Base-by-base conservation (phyloP, 2,797 vertebrate genomes). In the Anniella stebbinsi region DNA sequence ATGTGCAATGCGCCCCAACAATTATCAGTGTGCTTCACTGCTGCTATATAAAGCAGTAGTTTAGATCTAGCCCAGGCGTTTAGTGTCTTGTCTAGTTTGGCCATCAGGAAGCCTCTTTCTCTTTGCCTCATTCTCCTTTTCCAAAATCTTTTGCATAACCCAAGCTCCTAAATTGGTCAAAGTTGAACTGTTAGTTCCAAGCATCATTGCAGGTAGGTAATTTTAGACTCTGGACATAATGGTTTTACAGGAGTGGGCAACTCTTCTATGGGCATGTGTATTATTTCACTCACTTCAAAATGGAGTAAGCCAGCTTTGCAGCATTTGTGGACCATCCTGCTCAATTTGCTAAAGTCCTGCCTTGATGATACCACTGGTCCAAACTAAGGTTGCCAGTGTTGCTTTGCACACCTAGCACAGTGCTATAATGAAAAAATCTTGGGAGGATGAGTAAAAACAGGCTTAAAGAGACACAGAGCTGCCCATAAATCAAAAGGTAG, bases 401-500 rank as follows among this genome's bases (percentile, higher is more conserved):
- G 33, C 9, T 2, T 6, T 66, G 21, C 36, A 75, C 54, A 66
- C 69, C 21, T 54, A 77, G 2, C 25, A 51, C 4, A 84, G 25
- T 18, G 57, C 33, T 63, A 57, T 73, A 88, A 18, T 89, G 15
- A 67, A 87, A 69, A 66, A 36, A 38, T 38, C 21, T 67, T 10
- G 76, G n/a, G 87, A 84, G 78, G 90, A 87, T 0, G 0, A 67
- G 60, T 86, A 87, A 80, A 81, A 78, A 33, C 10, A 77, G n/a
- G 0, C 77, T 77, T 89, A 88, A 38, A 77, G 12, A 85, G 81
- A 91, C 92, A 96, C 60, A 63, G 88, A 88, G 92, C 89, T 84
- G 90, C 91, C 94, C 0, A 87, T 96, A 97, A 97, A 97, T 97
- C 96, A 96, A 96, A 69, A 77, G 80, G 30, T 87, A 95, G 94